Evolutionary conservation across 1,140 invertebrate genomes (phyloP).

Genomic region (honey bee (Apis mellifera)): Amel_HAv3.1 CM009935.2:13000001-13000500

Average conservation of each 20-base stretch:
- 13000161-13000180: slow-evolving; percentile 24
- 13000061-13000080: background rate
- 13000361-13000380: too few relatives aligned
- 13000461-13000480: too few relatives aligned
- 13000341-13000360: too few relatives aligned
- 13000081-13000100: background rate
- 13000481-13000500: too few relatives aligned
- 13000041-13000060: background rate
- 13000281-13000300: too few relatives aligned
- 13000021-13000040: too few relatives aligned
- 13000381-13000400: too few relatives aligned
- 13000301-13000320: too few relatives aligned
- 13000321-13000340: background rate
- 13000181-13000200: slow-evolving; percentile 2
- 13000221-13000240: slow-evolving; percentile 25
- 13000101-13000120: slow-evolving; percentile 14
- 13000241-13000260: slow-evolving; percentile 29
- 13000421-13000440: too few relatives aligned
- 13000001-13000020: too few relatives aligned
- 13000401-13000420: too few relatives aligned
- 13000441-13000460: too few relatives aligned
- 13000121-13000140: slow-evolving; percentile 12
- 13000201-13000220: background rate
- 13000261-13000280: background rate
- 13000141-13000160: slow-evolving; percentile 17